Evolutionary conservation across 1,140 invertebrate species (phyloP).

Genomic region (Drosophila bipectinata): DNA sequence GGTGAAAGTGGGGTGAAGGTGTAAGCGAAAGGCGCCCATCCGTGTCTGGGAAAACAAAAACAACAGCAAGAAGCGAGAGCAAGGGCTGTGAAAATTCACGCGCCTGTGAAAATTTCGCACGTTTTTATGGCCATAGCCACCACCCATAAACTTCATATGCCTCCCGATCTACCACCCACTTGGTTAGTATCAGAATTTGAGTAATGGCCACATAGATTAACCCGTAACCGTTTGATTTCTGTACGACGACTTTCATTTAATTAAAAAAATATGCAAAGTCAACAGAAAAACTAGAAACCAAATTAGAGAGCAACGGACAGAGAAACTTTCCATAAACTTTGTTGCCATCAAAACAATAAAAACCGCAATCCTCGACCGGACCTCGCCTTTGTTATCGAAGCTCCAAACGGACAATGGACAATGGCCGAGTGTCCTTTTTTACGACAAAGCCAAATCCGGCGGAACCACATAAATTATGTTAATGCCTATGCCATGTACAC

Average conservation of each 20-base stretch:
- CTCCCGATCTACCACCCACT: not conserved
- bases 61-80: constrained; percentile 56
- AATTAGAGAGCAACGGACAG: constrained; percentile 44
- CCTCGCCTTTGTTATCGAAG: constrained; percentile 73
- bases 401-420: constrained; percentile 78
- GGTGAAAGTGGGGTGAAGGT: constrained; percentile 6
- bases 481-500: constrained; percentile 79
- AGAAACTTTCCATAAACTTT: constrained; percentile 79
- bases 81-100: constrained; percentile 74
- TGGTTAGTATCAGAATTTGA: constrained; percentile 28
- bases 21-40: not conserved
- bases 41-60: constrained; percentile 69
- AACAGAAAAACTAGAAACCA: constrained; percentile 78
- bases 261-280: constrained; percentile 83
- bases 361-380: constrained; percentile 64
- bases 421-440: constrained; percentile 77
- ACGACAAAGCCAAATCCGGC: constrained; percentile 80
- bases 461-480: constrained; percentile 84
- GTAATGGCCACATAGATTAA: constrained; percentile 70
- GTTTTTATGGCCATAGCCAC: constrained; percentile 62
- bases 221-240: constrained; percentile 63
- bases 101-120: constrained; percentile 81
- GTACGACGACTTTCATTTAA: constrained; percentile 61
- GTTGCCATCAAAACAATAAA: constrained; percentile 83
- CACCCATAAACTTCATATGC: constrained; percentile 8